Conservation (phyloP, 1,140 invertebrate species). For the Lordiphosa mommai region DNA sequence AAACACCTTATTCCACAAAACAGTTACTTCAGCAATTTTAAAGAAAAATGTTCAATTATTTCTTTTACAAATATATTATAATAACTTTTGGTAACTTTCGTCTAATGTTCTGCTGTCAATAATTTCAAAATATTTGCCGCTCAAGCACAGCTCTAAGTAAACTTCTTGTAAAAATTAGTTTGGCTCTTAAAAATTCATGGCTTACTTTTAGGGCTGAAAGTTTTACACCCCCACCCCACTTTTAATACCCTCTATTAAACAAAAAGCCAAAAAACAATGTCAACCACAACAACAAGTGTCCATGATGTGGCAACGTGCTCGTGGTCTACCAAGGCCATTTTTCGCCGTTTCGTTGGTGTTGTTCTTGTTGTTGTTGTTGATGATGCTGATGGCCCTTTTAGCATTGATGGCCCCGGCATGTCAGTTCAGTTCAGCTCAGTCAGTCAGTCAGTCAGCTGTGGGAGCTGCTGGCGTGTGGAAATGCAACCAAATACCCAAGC, state of each 20-base stretch:
- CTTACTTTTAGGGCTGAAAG: no score
- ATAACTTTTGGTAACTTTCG: no score
- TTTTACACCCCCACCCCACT: not conserved
- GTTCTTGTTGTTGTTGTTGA: conserved; percentile 13
- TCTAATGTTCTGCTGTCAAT: no score
- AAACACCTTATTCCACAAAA: no score
- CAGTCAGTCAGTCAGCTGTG: conserved; percentile 1
- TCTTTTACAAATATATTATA: no score
- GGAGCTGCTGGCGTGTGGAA: conserved; percentile 2
- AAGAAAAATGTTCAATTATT: no score
- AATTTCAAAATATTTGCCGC: no score
- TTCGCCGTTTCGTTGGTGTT: conserved; percentile 2
- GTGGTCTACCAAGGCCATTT: conserved; percentile 4
- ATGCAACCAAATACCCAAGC: conserved; percentile 33
- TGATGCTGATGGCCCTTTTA: conserved; percentile 27
- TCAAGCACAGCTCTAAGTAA: no score
- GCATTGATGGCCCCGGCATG: conserved; percentile 40
- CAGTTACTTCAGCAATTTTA: no score
- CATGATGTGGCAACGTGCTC: conserved; percentile 14
- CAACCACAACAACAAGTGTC: conserved; percentile 22
- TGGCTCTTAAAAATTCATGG: no score
- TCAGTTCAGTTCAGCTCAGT: conserved; percentile 15
- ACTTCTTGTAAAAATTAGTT: no score
- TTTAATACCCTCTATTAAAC: conserved; percentile 1
- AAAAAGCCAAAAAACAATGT: not conserved